Percentiles rank a stretch among this genome's conserved stretches.
Evolutionary conservation across 1,140 invertebrate species (phyloP).

Genomic region (Mercenaria mercenaria): DNA sequence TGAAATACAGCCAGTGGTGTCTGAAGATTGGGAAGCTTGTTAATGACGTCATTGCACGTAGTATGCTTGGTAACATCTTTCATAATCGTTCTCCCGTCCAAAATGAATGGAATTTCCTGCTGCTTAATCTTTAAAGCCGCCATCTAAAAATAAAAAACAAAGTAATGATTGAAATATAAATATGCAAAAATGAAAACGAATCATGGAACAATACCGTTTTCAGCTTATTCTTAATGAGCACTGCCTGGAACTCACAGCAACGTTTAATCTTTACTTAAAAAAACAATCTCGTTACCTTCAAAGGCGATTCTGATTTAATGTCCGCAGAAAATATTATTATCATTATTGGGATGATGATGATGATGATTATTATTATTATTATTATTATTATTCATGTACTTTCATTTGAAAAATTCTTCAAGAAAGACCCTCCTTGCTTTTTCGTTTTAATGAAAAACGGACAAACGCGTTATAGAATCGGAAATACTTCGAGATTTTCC

Average conservation of each 20-base stretch:
- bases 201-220: not conserved
- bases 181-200: not conserved
- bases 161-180: not conserved
- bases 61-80: constrained; percentile 51
- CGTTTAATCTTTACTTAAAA: too few species aligned
- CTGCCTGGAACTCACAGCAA: not conserved
- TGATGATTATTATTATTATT: too few species aligned
- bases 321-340: too few species aligned
- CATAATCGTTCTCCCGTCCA: constrained; percentile 32
- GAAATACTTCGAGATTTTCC: too few species aligned
- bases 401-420: too few species aligned
- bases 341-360: too few species aligned
- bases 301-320: too few species aligned
- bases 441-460: too few species aligned
- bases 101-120: constrained; percentile 49
- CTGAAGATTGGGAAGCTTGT: constrained; percentile 42
- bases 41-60: constrained; percentile 58
- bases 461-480: too few species aligned
- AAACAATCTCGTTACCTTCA: too few species aligned
- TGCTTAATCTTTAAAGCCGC: constrained; percentile 3
- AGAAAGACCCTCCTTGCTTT: too few species aligned
- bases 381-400: too few species aligned
- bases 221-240: not conserved
- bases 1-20: constrained; percentile 41
- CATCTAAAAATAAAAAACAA: constrained; percentile 42